Conservation (phyloP, 2,113 vertebrate species). For the Columbina picui region DNA sequence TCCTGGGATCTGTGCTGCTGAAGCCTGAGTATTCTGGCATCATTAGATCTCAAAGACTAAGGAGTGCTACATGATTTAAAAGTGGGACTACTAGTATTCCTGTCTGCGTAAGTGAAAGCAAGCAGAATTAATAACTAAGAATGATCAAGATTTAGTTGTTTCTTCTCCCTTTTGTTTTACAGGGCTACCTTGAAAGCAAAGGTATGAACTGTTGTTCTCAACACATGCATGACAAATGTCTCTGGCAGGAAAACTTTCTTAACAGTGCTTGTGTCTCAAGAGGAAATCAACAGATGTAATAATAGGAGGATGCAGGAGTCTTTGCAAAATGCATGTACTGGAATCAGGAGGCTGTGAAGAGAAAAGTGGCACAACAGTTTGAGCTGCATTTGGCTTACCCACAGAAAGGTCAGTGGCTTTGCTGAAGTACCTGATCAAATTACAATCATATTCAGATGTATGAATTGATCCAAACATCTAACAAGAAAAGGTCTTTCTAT, state of each 20-base stretch:
- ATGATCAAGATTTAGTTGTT: not conserved
- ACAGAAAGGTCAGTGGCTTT: not conserved
- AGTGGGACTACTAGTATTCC: not conserved
- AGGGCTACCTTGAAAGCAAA: not conserved
- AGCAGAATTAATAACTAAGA: not conserved
- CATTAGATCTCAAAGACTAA: not conserved
- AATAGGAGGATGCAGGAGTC: not conserved
- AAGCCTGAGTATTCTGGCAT: not conserved
- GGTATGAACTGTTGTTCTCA: not conserved
- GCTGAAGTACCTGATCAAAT: not conserved
- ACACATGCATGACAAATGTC: not conserved
- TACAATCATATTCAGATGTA: not conserved
- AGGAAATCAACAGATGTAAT: not conserved
- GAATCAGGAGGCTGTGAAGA: not conserved
- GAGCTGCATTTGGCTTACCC: not conserved
- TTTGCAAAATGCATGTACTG: not conserved
- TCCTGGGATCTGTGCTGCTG: not conserved
- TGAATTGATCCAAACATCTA: not conserved
- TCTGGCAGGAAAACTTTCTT: not conserved
- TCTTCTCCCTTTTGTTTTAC: not conserved
- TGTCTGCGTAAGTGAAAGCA: not conserved
- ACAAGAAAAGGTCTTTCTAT: not conserved
- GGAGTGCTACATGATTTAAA: not conserved
- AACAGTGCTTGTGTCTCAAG: not conserved
- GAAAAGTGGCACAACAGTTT: not conserved